phyloP scores from a whole-genome alignment of 2,888 invertebrate genomes.

The Drosophila koepferae region DNA sequence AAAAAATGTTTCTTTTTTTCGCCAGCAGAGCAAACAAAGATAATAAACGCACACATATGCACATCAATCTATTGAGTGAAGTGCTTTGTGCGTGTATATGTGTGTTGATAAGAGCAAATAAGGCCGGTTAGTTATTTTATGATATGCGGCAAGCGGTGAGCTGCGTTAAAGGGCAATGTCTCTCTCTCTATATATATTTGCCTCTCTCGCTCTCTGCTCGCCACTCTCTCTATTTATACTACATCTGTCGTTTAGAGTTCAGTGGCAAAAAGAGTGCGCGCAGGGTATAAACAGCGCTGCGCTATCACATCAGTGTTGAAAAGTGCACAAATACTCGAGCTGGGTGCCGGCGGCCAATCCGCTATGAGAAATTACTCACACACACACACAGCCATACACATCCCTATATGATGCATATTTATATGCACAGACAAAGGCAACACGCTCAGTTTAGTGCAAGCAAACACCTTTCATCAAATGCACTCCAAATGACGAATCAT shows the following conservation, averaged over 20 bases:
- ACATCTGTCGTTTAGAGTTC: slow-evolving; percentile 7
- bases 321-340: slow-evolving; percentile 19
- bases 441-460: slow-evolving; percentile 34
- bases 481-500: slow-evolving; percentile 50
- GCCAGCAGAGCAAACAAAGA: slow-evolving; percentile 60
- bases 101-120: slow-evolving; percentile 62
- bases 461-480: slow-evolving; percentile 53
- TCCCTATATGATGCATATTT: neutral
- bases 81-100: slow-evolving; percentile 18
- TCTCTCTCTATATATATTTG: slow-evolving; percentile 1
- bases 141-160: slow-evolving; percentile 15
- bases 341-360: slow-evolving; percentile 33
- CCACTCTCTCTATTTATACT: slow-evolving; percentile 4
- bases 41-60: slow-evolving; percentile 48
- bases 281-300: slow-evolving; percentile 19
- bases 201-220: neutral
- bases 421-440: neutral
- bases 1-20: slow-evolving; percentile 42
- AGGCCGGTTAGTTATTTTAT: slow-evolving; percentile 36
- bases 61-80: slow-evolving; percentile 50
- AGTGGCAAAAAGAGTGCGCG: slow-evolving; percentile 21
- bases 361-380: slow-evolving; percentile 23
- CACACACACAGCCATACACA: neutral
- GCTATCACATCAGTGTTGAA: slow-evolving; percentile 49
- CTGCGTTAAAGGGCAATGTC: slow-evolving; percentile 11